Evolutionary conservation across 2,797 vertebrate species (phyloP), one percentile per base, ranked within the genome.

Genomic region (Gallinago nigripennis): DNA sequence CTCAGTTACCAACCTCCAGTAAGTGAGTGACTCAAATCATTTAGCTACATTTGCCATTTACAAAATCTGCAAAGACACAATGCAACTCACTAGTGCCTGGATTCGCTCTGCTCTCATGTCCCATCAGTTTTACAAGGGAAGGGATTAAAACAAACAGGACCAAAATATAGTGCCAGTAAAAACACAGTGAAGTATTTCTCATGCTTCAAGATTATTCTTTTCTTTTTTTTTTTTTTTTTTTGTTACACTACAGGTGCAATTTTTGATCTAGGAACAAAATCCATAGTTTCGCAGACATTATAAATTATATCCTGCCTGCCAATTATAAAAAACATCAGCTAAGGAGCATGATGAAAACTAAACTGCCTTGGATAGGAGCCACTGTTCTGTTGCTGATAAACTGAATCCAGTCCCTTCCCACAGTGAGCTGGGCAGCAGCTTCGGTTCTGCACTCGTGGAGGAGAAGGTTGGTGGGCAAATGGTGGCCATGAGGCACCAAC

Each of bases 401-500:
- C 14, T 7, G 31, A 87, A 45, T 19, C 30, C 41, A 50, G 28
- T 6, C 17, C 66, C 58, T 66, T 83, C 56, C 57, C 58, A 23
- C n/a, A 33, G n/a, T 6, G 16, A 76, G 9, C 15, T 53, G 75
- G 50, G 70, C 56, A 73, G 60, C 31, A 72, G 27, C 54, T 69
- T 35, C 0, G 0, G 27, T 35, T 89, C 21, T n/a, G 21, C 8
- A n/a, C 1, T 6, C 2, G 3, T 1, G 5, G 33, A 79, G 46
- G 31, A 68, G 68, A 50, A 89, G 43, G 50, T 4, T 76, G 18
- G 24, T 25, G n/a, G 33, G 46, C 41, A 23, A 84, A n/a, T 0
- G 4, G 31, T 1, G 16, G 19, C 39, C 3, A 6, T 1, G 0
- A 0, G 2, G 57, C 0, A 7, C 16, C 65, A 37, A 2, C 0